Conservation (phyloP, 2,888 invertebrate species). For the Xanthorhoe spadicearia region DNA sequence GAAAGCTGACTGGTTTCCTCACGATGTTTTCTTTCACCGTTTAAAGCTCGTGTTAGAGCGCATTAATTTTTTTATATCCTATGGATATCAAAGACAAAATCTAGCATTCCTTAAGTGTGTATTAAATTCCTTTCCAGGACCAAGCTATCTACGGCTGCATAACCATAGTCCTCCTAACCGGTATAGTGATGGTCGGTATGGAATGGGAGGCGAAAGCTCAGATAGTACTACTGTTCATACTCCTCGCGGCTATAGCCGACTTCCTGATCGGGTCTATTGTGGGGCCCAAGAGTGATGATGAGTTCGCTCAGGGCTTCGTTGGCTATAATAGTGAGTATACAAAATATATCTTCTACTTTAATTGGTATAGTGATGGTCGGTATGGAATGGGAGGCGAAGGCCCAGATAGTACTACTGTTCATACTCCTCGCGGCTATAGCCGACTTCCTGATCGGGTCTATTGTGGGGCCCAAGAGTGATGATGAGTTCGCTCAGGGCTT, state of each 20-base stretch:
- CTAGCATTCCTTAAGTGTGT: too few species aligned
- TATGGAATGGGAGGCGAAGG: conserved; percentile 99
- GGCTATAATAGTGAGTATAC: conserved; percentile 92
- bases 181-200: conserved; percentile 97
- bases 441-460: conserved; percentile 94
- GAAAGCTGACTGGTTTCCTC: too few species aligned
- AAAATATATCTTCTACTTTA: too few species aligned
- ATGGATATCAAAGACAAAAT: too few species aligned
- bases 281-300: conserved; percentile 89
- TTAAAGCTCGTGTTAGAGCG: too few species aligned
- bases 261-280: conserved; percentile 94
- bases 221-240: conserved; percentile 91
- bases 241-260: conserved; percentile 93
- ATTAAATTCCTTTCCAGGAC: conserved; percentile 73
- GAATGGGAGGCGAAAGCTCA: conserved; percentile 99
- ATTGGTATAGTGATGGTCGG: conserved; percentile 96
- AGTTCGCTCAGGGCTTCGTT: conserved; percentile 92
- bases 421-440: conserved; percentile 93
- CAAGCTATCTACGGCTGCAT: conserved; percentile 93
- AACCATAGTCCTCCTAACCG: conserved; percentile 91
- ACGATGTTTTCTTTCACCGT: too few species aligned
- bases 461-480: conserved; percentile 91
- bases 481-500: conserved; percentile 91
- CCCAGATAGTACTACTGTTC: conserved; percentile 93
- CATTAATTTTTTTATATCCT: too few species aligned